Percentiles rank a stretch among this genome's conserved stretches.
phyloP scores from a whole-genome alignment of 2,113 vertebrate genomes.

The Gasterosteus aculeatus region DNA sequence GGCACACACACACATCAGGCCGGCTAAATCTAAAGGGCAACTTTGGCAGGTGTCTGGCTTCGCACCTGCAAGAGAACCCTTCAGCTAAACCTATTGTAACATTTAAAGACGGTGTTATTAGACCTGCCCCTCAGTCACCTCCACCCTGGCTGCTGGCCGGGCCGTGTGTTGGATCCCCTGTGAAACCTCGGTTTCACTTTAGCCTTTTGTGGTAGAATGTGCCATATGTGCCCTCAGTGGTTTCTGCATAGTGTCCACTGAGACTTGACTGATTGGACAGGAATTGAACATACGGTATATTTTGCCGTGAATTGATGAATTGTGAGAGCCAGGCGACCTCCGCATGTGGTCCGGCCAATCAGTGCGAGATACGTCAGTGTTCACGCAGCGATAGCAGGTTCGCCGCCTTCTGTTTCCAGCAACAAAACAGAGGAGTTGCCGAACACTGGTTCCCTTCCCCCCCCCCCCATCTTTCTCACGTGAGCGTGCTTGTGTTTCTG shows the following conservation, averaged over 20 bases:
- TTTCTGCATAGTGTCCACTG: background rate
- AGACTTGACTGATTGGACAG: background rate
- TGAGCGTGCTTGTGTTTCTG: background rate
- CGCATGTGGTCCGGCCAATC: background rate
- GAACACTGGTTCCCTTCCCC: too few relatives aligned
- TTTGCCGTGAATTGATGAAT: background rate
- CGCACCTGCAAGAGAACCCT: background rate
- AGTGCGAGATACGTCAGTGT: background rate
- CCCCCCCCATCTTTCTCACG: constrained; percentile 25
- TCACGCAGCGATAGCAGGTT: constrained; percentile 54
- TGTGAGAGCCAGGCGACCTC: background rate
- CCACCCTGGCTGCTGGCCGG: constrained; percentile 28
- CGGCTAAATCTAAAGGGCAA: constrained; percentile 15
- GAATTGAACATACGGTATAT: background rate
- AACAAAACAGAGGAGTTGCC: constrained; percentile 31
- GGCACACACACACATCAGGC: background rate
- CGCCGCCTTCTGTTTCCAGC: constrained; percentile 45
- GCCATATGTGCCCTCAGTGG: background rate
- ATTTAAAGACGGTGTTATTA: constrained; percentile 36
- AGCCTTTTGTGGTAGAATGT: background rate
- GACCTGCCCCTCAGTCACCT: constrained; percentile 45
- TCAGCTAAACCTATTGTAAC: constrained; percentile 29
- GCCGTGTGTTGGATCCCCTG: constrained; percentile 22
- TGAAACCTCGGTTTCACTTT: background rate
- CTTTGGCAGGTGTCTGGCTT: background rate